phyloP scores from a whole-genome alignment of 2,888 invertebrate genomes.

The Ptychoptera contaminata region DNA sequence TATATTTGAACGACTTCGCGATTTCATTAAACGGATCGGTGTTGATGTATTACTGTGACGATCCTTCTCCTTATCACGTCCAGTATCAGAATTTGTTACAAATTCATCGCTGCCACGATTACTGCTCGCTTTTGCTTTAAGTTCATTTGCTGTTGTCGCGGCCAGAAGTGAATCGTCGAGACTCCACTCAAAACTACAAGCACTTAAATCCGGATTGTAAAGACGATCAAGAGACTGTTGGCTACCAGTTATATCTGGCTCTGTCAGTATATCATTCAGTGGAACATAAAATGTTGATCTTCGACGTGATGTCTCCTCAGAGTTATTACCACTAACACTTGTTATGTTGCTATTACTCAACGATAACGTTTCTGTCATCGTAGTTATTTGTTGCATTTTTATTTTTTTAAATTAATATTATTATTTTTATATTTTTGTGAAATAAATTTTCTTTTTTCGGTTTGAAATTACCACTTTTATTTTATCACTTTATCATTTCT shows the following conservation, averaged over 20 bases:
- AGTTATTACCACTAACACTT: constrained; percentile 10
- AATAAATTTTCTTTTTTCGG: too few species aligned
- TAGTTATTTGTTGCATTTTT: too few species aligned
- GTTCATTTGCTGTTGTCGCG: constrained; percentile 9
- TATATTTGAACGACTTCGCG: constrained; percentile 32
- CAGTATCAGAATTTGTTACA: background rate
- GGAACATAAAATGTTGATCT: constrained; percentile 64
- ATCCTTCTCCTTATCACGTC: constrained; percentile 1
- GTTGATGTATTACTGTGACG: constrained; percentile 26
- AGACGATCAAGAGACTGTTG: constrained; percentile 5
- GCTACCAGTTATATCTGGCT: background rate
- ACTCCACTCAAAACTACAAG: constrained; percentile 30
- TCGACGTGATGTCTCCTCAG: constrained; percentile 36
- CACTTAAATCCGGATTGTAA: constrained; percentile 11
- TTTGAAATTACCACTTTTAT: too few species aligned
- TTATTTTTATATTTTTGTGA: too few species aligned
- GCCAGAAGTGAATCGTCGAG: constrained; percentile 16
- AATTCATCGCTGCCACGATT: constrained; percentile 15
- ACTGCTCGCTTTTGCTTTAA: constrained; percentile 9
- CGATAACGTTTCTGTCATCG: too few species aligned
- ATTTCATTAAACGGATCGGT: constrained; percentile 31
- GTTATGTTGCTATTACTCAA: constrained; percentile 10
- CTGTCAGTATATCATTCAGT: constrained; percentile 20
- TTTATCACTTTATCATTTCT: too few species aligned
- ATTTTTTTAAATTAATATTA: too few species aligned